Conservation (phyloP, 64 coral and sea anemone genomes). For the Catalaphyllia jardinei region DNA sequence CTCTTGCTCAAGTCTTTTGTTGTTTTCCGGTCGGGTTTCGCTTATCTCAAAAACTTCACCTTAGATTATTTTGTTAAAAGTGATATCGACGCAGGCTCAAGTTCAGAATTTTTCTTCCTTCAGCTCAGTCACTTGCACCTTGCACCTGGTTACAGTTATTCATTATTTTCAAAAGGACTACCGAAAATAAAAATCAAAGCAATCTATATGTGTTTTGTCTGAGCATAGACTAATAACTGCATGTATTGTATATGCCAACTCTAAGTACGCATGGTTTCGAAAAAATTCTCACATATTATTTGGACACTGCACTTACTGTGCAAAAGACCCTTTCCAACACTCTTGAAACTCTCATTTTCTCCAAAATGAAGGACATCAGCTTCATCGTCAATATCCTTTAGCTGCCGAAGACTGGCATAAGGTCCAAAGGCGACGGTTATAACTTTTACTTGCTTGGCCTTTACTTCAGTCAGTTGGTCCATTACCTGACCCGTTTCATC, state of each 20-base stretch:
- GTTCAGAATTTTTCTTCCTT: too few species aligned
- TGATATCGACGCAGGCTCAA: neutral
- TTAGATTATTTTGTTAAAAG: neutral
- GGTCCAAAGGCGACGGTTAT: slow-evolving; percentile 2
- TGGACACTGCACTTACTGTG: slow-evolving; percentile 5
- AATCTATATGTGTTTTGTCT: too few species aligned
- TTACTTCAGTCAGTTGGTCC: neutral
- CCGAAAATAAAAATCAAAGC: too few species aligned
- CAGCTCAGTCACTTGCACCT: too few species aligned
- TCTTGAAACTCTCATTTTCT: neutral
- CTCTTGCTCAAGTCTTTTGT: too few species aligned
- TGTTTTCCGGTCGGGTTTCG: too few species aligned
- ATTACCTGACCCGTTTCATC: neutral
- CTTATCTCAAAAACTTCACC: too few species aligned
- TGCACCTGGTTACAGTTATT: too few species aligned
- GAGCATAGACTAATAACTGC: too few species aligned
- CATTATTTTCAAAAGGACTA: too few species aligned
- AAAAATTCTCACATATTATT: neutral
- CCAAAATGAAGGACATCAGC: neutral
- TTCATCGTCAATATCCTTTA: neutral
- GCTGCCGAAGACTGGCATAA: neutral
- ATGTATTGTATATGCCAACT: too few species aligned
- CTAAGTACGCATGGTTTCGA: neutral
- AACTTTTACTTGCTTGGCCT: neutral
- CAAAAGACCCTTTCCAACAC: neutral